Evolutionary conservation across 2,888 invertebrate genomes (phyloP), one percentile per base, ranked within the genome.

Genomic region (Rhingia campestris): DNA sequence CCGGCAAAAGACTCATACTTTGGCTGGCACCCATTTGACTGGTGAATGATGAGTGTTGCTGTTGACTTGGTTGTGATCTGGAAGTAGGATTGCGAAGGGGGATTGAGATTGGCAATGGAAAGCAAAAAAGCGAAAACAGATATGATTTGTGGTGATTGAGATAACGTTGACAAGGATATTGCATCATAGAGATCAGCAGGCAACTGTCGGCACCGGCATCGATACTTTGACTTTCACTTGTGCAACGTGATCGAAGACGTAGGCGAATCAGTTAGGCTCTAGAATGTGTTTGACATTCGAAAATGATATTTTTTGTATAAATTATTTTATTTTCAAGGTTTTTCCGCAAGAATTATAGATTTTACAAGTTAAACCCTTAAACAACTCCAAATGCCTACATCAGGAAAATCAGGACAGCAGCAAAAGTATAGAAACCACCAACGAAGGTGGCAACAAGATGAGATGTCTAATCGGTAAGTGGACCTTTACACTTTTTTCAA

Each of bases 31-130:
- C 70, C 47, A 63, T 66, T 82, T 73, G 81, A 72, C 72, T 77
- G 37, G 69, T 80, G 84, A 70, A 70, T 80, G 79, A 80, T 84
- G 79, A 70, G 74, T 84, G 80, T 70, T 64, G 37, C 58, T 69
- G 53, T 58, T 84, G 80, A 61, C 59, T 75, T 30, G 54, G 49
- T 12, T 49, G 12, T 32, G 39, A 74, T 43, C 63, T 56, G 9
- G 58, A 73, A 79, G 67, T 79, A 30, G 73, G 73, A 51, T 69
- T 53, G 32, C 47, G 66, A 66, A 66, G 49, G 77, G 59, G 6
- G 51, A 49, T 49, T 47, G 41, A 47, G 61, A 49, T 73, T 37
- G 45, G 12, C n/a, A n/a, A 1, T 37, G 45, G 35, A 9, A 54
- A 12, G 41, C 32, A 35, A 61, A 59, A 35, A 12, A 37, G 10